Evolutionary conservation across 2,113 vertebrate genomes (phyloP), one percentile per base, ranked within the genome.

Genomic region (Leucopternis melanops): DNA sequence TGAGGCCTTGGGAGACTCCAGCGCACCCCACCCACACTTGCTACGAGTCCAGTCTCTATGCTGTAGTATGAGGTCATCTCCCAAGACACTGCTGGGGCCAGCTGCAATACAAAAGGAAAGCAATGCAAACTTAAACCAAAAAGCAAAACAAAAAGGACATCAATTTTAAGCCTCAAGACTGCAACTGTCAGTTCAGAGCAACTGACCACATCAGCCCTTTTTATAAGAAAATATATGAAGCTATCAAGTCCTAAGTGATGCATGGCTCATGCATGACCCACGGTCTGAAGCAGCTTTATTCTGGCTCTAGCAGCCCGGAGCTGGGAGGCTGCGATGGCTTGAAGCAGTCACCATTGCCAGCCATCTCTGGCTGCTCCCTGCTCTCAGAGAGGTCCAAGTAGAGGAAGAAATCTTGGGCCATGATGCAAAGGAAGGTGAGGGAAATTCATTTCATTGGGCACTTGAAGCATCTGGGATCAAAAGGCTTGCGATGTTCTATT

Each of bases 171-270:
- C 93, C 91, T 7, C 13, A 27, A 92, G 95, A 95, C 90, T 87
- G 78, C 84, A 91, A 80, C 49, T 91, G 94, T 91, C 95, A 95
- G 94, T 87, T 94, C 93, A 94, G 78, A 94, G 66, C 78, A 79
- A 59, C 65, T 31, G 65, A 95, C 86, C 81, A 87, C 90, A 93
- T 90, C 81, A 93, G 92, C 81, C 49, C 44, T 90, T 69, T 95
- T 96, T 62, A 82, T 88, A 94, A 91, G 70, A 95, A 94, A 96
- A 94, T 91, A 95, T 54, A 94, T 65, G 84, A 97, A 95, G 40
- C 92, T 75, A 96, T 69, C 70, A 91, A 85, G 52, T 49, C 78
- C 44, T 87, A 74, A 95, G 59, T 89, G 88, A 84, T 94, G 32
- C 83, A 78, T 54, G 47, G 82, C 50, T 92, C 38, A 95, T 54